A percentile compares a stretch with the other conserved stretches of the same genome.
These are phyloP conservation scores for Brachionus manjavacas DNA, from an alignment of 1,140 invertebrate species.

Conservation along the genomic window DNA sequence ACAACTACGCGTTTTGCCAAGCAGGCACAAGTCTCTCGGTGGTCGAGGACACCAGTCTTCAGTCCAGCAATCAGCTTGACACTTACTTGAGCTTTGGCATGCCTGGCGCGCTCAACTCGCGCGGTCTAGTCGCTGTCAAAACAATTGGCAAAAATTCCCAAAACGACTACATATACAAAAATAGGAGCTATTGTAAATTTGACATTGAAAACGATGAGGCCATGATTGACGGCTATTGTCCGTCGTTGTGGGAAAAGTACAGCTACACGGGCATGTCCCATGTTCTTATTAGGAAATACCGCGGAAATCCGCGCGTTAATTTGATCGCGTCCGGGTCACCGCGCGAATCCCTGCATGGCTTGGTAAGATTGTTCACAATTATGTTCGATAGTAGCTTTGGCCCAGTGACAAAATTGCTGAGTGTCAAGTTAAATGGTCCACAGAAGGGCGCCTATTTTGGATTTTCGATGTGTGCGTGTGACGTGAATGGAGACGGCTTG, in stretches of 20 bases:
- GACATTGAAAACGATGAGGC: slow-evolving; percentile 29
- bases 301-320: not conserved
- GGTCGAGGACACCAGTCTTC: slow-evolving; percentile 5
- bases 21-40: slow-evolving; percentile 23
- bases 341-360: not conserved
- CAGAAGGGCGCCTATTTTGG: slow-evolving; percentile 44
- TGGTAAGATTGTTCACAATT: slow-evolving; percentile 15
- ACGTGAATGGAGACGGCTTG: slow-evolving; percentile 44
- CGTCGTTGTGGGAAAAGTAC: slow-evolving; percentile 16
- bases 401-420: not conserved
- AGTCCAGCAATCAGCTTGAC: not conserved
- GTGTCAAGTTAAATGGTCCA: not conserved
- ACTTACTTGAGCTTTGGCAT: slow-evolving; percentile 25
- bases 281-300: not conserved
- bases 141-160: slow-evolving; percentile 26
- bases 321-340: slow-evolving; percentile 4
- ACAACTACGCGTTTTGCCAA: slow-evolving; percentile 39
- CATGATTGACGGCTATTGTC: slow-evolving; percentile 30
- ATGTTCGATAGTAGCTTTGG: slow-evolving; percentile 29
- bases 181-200: slow-evolving; percentile 35
- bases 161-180: slow-evolving; percentile 31
- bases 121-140: slow-evolving; percentile 11
- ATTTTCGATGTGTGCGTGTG: slow-evolving; percentile 38
- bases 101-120: slow-evolving; percentile 35
- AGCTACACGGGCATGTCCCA: slow-evolving; percentile 30